A percentile compares a stretch with the other conserved stretches of the same genome.
Evolutionary conservation across 2,888 invertebrate genomes (phyloP).

Genomic region (Cryptus armator): DNA sequence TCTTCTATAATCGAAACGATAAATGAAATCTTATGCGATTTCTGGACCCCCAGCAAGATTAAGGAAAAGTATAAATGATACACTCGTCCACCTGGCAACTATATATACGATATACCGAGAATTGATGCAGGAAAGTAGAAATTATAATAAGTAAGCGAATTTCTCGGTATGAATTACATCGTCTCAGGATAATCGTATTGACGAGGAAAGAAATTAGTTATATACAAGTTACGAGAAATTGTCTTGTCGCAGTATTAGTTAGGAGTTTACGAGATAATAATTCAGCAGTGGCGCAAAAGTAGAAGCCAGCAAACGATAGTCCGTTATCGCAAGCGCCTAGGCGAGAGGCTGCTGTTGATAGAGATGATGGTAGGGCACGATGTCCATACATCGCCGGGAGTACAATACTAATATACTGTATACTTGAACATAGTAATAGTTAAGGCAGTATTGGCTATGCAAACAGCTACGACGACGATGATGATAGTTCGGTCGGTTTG

Average conservation of each 20-base stretch:
- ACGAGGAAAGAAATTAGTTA: neutral
- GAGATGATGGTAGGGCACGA: slow-evolving; percentile 1
- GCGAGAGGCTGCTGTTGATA: slow-evolving; percentile 1
- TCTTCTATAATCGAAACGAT: neutral
- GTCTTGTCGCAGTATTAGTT: neutral
- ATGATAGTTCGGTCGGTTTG: slow-evolving; percentile 28
- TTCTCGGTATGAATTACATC: too few species aligned
- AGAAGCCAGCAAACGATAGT: neutral
- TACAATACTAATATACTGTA: neutral
- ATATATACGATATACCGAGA: too few species aligned
- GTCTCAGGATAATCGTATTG: too few species aligned
- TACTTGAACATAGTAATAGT: neutral
- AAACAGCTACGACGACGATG: slow-evolving; percentile 26
- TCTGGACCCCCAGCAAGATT: too few species aligned
- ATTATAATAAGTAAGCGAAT: too few species aligned
- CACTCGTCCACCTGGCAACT: too few species aligned
- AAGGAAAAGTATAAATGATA: too few species aligned
- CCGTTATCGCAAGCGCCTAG: slow-evolving; percentile 18
- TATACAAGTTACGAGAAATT: neutral
- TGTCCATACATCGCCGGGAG: neutral
- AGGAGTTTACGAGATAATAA: slow-evolving; percentile 6
- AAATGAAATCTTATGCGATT: neutral
- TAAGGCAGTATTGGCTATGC: slow-evolving; percentile 37
- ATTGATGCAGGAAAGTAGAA: too few species aligned
- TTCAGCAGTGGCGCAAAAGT: neutral